Base-by-base conservation (phyloP, 2,888 invertebrate species). In the Drosophila prolongata region DNA sequence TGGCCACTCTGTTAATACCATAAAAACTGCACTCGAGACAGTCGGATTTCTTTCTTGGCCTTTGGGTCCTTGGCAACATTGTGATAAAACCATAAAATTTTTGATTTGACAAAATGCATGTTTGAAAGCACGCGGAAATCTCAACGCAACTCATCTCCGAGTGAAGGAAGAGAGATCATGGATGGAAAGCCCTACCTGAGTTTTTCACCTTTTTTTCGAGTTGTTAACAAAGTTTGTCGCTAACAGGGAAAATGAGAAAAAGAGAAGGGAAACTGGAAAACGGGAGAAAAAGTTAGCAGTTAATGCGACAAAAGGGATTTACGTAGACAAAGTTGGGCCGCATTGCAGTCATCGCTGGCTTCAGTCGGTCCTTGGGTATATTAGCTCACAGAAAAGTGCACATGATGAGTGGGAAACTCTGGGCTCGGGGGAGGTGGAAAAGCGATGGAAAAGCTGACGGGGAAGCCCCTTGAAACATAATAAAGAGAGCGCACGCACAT, bases 241-340 rank as follows among this genome's bases (percentile, higher is more conserved):
- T 78, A 74, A 75, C 70, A 54, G 58, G 58, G 59, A 70, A 49
- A 49, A 49, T 49, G 80, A 71, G 73, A 70, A 61, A 61, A 47
- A 27, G 40, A 6, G 11, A 34, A 6, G 59, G 56, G 77, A 57
- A 73, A 69, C 53, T 42, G 47, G 52, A 42, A 56, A 56, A 64
- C 62, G 55, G 52, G 66, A 60, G 67, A 62, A 69, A 87, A 87
- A 84, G 77, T 85, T 84, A 75, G 75, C 86, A 83, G 84, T 85
- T 85, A 85, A 85, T 85, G 88, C 84, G 88, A 88, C 84, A 85
- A 85, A 85, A 71, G 84, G 88, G 84, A 85, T 88, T 85, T 88
- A 75, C 86, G 87, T 78, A 60, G 80, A 66, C 78, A 82, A 85
- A 82, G 72, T 82, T 82, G 81, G 87, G 73, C 72, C 87, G 81